A percentile compares a stretch with the other conserved stretches of the same genome.
These are phyloP conservation scores for Chromobotia macracanthus DNA, from an alignment of 2,797 vertebrate species.

Conservation along the genomic window DNA sequence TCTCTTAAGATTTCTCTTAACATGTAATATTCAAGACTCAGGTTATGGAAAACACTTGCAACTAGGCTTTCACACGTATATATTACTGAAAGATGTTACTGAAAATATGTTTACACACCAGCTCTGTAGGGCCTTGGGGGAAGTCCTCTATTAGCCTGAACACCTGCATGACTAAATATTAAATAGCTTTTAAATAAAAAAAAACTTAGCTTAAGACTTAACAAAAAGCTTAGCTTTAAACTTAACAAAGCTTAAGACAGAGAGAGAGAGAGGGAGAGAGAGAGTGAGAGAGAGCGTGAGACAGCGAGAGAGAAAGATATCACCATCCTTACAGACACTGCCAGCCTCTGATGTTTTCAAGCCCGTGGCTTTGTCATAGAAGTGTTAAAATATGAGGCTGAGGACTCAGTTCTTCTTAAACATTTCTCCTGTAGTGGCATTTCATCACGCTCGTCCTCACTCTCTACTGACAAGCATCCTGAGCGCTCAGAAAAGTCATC, in stretches of 20 bases:
- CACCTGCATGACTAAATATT: conserved; percentile 1
- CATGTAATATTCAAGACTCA: conserved; percentile 1
- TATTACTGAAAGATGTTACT: too few relatives aligned
- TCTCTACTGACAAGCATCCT: not conserved
- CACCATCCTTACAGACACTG: conserved; percentile 26
- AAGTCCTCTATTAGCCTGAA: not conserved
- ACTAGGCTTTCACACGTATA: not conserved
- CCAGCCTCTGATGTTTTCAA: conserved; percentile 27
- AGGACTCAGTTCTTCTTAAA: not conserved
- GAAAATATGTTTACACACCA: not conserved
- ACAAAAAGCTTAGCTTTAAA: too few relatives aligned
- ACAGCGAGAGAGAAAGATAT: not conserved
- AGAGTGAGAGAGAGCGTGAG: not conserved
- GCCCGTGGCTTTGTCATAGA: conserved; percentile 29
- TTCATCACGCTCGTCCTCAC: not conserved
- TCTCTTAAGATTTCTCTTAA: conserved; percentile 5
- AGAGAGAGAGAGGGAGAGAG: not conserved
- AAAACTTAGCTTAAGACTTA: too few relatives aligned
- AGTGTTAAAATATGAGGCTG: conserved; percentile 28
- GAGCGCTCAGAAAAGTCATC: not conserved
- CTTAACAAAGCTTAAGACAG: too few relatives aligned
- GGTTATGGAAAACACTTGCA: conserved; percentile 20
- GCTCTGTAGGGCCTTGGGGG: not conserved
- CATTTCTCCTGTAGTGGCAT: not conserved
- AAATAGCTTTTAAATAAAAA: not conserved